These are phyloP conservation scores for Tenthredo notha DNA, from an alignment of 2,888 invertebrate genomes.

Conservation along the genomic window DNA sequence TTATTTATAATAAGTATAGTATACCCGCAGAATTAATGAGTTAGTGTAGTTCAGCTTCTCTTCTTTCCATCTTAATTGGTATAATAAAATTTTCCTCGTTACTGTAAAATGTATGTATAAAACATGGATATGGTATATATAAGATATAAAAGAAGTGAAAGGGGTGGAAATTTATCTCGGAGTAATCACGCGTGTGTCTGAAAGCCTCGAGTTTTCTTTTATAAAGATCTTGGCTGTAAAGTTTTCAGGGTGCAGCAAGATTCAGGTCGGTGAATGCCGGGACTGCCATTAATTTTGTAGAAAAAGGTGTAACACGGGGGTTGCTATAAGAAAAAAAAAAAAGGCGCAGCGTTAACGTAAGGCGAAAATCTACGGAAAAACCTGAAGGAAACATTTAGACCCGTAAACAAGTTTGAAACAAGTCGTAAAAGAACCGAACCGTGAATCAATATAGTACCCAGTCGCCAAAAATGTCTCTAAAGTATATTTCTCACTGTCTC, in stretches of 20 bases:
- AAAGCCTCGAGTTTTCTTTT: slow-evolving; percentile 17
- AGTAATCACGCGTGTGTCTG: slow-evolving; percentile 7
- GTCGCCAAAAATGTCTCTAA: not conserved
- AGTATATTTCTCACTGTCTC: not conserved
- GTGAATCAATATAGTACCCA: slow-evolving; percentile 32
- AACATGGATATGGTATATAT: not conserved
- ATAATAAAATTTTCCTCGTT: not conserved
- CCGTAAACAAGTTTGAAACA: slow-evolving; percentile 33
- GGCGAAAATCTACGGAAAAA: not conserved
- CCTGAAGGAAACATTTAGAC: not conserved
- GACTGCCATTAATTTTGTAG: not conserved
- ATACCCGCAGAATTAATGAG: not conserved
- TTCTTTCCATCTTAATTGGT: not conserved
- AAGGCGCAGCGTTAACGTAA: not conserved
- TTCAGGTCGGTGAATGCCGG: not conserved
- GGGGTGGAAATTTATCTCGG: not conserved
- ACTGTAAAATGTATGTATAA: not conserved
- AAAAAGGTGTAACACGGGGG: not conserved
- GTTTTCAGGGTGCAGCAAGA: not conserved
- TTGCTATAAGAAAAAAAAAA: not conserved
- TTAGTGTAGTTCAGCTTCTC: not conserved
- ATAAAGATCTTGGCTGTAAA: not conserved
- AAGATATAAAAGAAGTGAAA: not conserved
- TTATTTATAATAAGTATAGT: not conserved
- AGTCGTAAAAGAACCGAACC: slow-evolving; percentile 21